Conservation (phyloP, 2,113 vertebrate species). For the Elanoides forficatus region DNA sequence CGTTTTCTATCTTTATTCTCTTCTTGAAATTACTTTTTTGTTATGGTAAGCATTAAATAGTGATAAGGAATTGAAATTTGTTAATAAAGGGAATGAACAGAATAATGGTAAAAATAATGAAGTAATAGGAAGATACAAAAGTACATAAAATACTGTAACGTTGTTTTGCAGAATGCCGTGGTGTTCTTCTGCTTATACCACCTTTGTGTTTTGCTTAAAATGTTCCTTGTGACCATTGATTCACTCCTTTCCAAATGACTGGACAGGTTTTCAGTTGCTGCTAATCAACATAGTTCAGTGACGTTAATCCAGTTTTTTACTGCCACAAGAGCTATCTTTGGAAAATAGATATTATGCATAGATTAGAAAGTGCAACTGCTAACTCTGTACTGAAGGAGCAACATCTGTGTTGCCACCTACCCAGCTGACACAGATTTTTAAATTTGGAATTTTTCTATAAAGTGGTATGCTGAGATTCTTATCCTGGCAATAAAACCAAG, state of each 20-base stretch:
- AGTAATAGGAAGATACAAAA: neutral
- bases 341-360: neutral
- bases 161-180: neutral
- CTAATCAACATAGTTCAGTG: neutral
- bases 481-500: neutral
- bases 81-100: neutral
- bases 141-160: neutral
- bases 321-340: neutral
- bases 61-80: constrained; percentile 14
- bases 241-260: neutral
- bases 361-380: neutral
- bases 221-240: neutral
- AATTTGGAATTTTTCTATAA: neutral
- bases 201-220: neutral
- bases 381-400: neutral
- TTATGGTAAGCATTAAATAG: constrained; percentile 12
- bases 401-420: neutral
- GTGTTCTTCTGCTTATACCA: neutral
- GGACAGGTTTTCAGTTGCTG: neutral
- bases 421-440: neutral
- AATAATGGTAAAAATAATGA: neutral
- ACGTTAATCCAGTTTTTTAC: neutral
- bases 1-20: neutral
- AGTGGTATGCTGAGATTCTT: neutral
- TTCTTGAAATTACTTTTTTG: neutral